Base-by-base conservation (phyloP, 2,888 invertebrate genomes). In the Seladonia tumulorum region DNA sequence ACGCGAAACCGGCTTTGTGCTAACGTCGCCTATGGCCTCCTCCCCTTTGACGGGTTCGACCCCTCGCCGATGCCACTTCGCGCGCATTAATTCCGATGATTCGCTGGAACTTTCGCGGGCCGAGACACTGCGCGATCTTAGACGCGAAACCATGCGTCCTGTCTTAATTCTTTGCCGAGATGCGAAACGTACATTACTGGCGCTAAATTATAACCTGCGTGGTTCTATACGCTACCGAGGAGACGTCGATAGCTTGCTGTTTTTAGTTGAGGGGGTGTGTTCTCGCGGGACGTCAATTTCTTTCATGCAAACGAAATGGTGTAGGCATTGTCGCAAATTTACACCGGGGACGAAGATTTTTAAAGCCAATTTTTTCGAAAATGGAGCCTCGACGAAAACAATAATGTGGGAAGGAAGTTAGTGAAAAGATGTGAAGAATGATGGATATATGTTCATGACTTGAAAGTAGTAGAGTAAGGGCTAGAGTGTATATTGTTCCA, bases 1-100 rank as follows among this genome's bases (percentile, higher is more conserved):
- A 60, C 78, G 68, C 42, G 75, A 47, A 70, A 14, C 68, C 25
- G 66, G 68, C 85, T 86, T 82, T 85, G 75, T 77, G 76, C 70
- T 73, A 76, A 63, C 85, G 35, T 63, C 78, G 75, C 71, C 85
- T 84, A 84, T 79, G 84, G 79, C n/a, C 71, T 39, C n/a, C 71
- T 39, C 47, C 75, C 79, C 79, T 75, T 85, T 47, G 22, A 29
- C 73, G 76, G 16, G 49, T 66, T 79, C 45, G 8, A 39, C 71
- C 63, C 79, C 63, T 78, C 16, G 16, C 35, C 18, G 60, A 10
- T 25, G 16, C 29, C 47, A 12, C 49, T 35, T n/a, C 72, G 49
- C 1, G 8, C 18, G 73, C n/a, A 75, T 83, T 85, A 83, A 76
- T 84, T 45, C 63, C 73, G 66, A 85, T 79, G 74, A 79, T 76